Conservation (phyloP, 2,888 invertebrate species). For the Lycocerus yunnanus region DNA sequence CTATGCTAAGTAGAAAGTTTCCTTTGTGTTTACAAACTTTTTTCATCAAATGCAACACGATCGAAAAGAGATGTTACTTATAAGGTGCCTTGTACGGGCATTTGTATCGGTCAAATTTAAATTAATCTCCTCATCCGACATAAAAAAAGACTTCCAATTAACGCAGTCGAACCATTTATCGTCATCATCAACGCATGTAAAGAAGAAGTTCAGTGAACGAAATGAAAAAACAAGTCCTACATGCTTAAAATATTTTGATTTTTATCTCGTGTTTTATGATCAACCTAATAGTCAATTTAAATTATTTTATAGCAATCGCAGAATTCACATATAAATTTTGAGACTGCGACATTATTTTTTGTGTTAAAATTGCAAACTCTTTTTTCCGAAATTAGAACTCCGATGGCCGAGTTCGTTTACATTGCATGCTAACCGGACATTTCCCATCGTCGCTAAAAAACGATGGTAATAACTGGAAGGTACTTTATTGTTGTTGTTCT, state of each 20-base stretch:
- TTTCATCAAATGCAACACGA: neutral
- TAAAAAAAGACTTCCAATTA: constrained; percentile 39
- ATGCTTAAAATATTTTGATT: constrained; percentile 25
- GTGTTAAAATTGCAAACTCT: neutral
- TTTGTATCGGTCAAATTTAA: constrained; percentile 18
- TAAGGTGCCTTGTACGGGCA: neutral
- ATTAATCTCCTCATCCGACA: constrained; percentile 21
- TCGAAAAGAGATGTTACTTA: neutral
- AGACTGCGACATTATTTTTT: neutral
- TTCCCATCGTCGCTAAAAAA: neutral
- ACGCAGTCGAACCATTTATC: constrained; percentile 35
- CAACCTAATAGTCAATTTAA: neutral
- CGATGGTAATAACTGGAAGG: neutral
- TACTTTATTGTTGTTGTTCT: neutral
- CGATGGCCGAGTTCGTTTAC: neutral
- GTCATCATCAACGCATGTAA: constrained; percentile 30
- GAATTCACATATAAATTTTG: neutral
- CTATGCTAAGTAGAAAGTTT: neutral
- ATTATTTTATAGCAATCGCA: neutral
- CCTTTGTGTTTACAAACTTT: neutral
- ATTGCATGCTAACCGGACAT: neutral
- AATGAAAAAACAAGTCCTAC: constrained; percentile 34
- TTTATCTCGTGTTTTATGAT: constrained; percentile 11
- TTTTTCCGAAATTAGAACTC: neutral
- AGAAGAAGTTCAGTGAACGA: constrained; percentile 38